Base-by-base conservation (phyloP, 2,888 invertebrate genomes). In the Polylopha cassiicola region DNA sequence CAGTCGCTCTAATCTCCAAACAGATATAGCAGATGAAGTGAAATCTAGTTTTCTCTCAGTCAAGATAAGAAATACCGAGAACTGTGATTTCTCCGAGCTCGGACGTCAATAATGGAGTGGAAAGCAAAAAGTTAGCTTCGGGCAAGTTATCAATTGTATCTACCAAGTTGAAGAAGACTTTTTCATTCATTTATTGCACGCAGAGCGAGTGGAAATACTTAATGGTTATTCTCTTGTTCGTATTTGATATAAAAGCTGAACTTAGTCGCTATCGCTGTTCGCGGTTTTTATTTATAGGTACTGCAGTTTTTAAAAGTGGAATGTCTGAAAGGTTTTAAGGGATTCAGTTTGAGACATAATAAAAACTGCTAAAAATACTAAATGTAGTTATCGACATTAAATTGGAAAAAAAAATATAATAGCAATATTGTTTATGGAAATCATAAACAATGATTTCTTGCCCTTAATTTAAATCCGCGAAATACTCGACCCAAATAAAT, bases 141-240 rank as follows among this genome's bases (percentile, higher is more conserved):
- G 61, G 69, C 74, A 61, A 75, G 71, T 78, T 81, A 77, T 77
- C 77, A 78, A 77, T 78, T 77, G 77, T 76, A 73, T 77, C 77
- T 67, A 53, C 53, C 47, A 63, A 74, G 68, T 75, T 70, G 59
- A 50, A 61, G 58, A 51, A 50, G 52, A 73, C 68, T 74, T 80
- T 75, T 72, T 73, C 66, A 73, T 73, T 72, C 73, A 73, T 78
- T 80, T 78, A 76, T 76, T 72, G 72, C 71, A 73, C 64, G 64
- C 69, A 64, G 65, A 66, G 55, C 62, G 54, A 60, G 60, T 66
- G 70, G 70, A 76, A 78, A 72, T 72, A 60, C 68, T 72, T 74
- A 73, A 75, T 74, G 74, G 72, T 72, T 73, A 73, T 74, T 72
- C 65, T 71, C 65, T 62, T 64, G 58, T 63, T 64, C 63, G 63